Conservation (phyloP, 2,113 vertebrate species). For the Scomber japonicus region DNA sequence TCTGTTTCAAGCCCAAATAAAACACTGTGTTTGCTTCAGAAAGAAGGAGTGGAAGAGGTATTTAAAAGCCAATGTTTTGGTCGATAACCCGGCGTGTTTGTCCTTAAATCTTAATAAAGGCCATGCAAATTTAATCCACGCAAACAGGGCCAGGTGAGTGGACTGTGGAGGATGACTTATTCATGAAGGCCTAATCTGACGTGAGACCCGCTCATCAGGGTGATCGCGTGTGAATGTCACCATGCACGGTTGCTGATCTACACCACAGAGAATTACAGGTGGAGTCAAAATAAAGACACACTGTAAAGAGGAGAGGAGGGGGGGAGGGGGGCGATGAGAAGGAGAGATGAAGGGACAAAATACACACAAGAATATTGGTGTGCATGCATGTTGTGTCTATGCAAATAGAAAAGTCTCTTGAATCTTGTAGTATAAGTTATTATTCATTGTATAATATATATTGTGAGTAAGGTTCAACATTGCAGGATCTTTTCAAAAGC, state of each 20-base stretch:
- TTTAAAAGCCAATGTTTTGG: conserved; percentile 11
- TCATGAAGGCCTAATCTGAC: conserved; percentile 66
- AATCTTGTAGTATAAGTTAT: too few relatives aligned
- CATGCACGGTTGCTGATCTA: conserved; percentile 38
- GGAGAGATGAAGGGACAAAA: too few relatives aligned
- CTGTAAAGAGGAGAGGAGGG: background rate
- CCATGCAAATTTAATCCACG: conserved; percentile 75
- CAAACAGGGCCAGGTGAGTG: conserved; percentile 72
- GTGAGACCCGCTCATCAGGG: conserved; percentile 46
- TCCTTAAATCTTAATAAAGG: conserved; percentile 78
- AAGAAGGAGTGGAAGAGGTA: background rate
- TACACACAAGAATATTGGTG: too few relatives aligned
- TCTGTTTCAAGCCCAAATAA: background rate
- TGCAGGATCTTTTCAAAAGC: too few relatives aligned
- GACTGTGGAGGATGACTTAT: conserved; percentile 70
- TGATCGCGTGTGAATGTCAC: conserved; percentile 56
- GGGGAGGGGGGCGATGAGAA: background rate
- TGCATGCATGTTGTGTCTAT: too few relatives aligned
- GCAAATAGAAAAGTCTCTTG: too few relatives aligned
- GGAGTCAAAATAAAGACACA: conserved; percentile 16
- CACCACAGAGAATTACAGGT: conserved; percentile 31
- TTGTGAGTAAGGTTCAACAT: too few relatives aligned
- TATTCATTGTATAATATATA: too few relatives aligned
- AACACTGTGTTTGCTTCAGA: background rate
- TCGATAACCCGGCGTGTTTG: background rate